These are phyloP conservation scores for Phalacrocorax brasilianus DNA, from an alignment of 2,113 vertebrate species.

Conservation along the genomic window DNA sequence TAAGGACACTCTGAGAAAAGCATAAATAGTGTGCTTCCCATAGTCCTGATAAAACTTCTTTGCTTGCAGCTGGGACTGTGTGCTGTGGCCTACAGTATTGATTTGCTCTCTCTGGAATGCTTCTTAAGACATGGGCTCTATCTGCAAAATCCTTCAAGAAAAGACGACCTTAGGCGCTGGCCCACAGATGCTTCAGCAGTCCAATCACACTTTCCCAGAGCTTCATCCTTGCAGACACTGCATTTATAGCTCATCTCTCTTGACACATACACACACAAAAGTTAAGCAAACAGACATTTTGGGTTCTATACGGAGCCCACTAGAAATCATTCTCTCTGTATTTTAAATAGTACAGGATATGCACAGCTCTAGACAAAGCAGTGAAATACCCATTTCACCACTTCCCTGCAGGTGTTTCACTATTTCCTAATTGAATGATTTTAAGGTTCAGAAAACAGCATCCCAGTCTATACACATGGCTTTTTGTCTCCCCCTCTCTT, in stretches of 20 bases:
- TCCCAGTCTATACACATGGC: neutral
- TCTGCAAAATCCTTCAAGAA: neutral
- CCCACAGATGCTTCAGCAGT: neutral
- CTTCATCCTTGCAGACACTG: neutral
- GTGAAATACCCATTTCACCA: neutral
- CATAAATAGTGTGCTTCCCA: neutral
- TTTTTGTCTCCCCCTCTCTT: neutral
- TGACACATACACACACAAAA: neutral
- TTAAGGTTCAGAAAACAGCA: neutral
- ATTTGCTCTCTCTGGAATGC: neutral
- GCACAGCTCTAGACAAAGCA: neutral
- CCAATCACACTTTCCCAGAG: neutral
- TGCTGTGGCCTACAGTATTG: neutral
- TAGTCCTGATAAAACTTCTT: neutral
- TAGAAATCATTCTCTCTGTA: neutral
- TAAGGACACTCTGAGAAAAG: neutral
- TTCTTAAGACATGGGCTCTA: neutral
- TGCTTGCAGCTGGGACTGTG: neutral
- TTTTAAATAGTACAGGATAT: neutral
- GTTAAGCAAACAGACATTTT: neutral
- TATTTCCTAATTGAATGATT: neutral
- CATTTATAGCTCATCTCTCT: neutral
- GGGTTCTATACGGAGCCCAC: neutral
- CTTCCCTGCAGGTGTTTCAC: neutral
- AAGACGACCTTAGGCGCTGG: neutral